These are phyloP conservation scores for Cybosia mesomella DNA, from an alignment of 2,888 invertebrate genomes.

Conservation along the genomic window DNA sequence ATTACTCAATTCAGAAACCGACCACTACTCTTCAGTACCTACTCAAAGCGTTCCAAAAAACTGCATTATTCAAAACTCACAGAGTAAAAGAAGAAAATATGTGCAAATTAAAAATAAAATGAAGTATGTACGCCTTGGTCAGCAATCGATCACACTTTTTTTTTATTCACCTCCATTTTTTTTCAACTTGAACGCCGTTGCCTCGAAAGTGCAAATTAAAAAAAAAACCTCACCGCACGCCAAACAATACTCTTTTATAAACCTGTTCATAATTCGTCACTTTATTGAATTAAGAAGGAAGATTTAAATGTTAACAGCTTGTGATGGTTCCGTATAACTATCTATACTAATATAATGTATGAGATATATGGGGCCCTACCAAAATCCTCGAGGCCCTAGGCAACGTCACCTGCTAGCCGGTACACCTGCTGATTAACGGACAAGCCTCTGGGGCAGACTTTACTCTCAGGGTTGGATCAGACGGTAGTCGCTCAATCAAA, in stretches of 20 bases:
- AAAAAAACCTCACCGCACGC: conserved; percentile 46
- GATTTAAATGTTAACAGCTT: not conserved
- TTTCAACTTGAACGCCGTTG: conserved; percentile 19
- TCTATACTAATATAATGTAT: not conserved
- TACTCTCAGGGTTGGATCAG: too few species aligned
- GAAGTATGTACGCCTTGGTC: conserved; percentile 19
- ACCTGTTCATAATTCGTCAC: conserved; percentile 51
- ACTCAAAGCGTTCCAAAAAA: not conserved
- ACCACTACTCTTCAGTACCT: too few species aligned
- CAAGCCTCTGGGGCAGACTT: too few species aligned
- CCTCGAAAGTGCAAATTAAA: conserved; percentile 33
- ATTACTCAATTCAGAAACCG: too few species aligned
- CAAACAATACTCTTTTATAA: conserved; percentile 36
- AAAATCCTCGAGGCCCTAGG: too few species aligned
- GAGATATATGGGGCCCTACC: too few species aligned
- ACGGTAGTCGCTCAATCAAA: too few species aligned
- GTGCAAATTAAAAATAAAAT: conserved; percentile 11
- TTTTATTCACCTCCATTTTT: conserved; percentile 18
- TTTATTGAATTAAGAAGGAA: conserved; percentile 20
- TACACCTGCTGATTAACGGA: too few species aligned
- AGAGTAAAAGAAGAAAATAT: conserved; percentile 2
- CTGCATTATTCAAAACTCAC: not conserved
- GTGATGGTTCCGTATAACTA: conserved; percentile 29
- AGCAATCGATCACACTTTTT: conserved; percentile 29
- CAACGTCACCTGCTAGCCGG: too few species aligned